phyloP scores from a whole-genome alignment of 2,113 vertebrate genomes.

The Menidia beryllina region DNA sequence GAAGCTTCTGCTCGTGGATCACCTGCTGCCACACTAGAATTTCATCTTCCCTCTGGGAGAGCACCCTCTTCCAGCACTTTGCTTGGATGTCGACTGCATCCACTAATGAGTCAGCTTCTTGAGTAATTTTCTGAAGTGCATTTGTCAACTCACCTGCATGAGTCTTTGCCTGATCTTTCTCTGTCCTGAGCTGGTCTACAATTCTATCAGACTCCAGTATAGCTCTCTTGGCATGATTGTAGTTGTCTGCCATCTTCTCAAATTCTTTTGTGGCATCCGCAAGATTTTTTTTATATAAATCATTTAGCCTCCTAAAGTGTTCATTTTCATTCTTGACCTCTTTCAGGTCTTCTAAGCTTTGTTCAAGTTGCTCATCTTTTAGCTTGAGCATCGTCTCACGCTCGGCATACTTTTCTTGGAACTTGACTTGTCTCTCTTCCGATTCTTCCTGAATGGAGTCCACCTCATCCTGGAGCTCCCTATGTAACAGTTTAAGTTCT shows the following conservation, averaged over 20 bases:
- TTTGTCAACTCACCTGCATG: neutral
- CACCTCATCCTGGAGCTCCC: neutral
- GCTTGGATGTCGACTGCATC: neutral
- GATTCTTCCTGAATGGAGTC: neutral
- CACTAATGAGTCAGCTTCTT: neutral
- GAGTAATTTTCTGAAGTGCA: neutral
- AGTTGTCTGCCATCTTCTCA: neutral
- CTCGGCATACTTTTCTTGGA: neutral
- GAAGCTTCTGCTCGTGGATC: neutral
- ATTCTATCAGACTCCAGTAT: neutral
- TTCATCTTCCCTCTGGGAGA: neutral
- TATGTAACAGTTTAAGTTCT: too few relatives aligned
- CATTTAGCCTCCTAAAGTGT: neutral
- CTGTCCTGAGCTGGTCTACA: neutral
- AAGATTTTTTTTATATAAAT: neutral
- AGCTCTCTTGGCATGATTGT: neutral
- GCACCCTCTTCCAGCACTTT: neutral
- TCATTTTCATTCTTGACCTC: neutral
- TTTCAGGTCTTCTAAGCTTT: neutral
- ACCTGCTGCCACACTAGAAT: neutral
- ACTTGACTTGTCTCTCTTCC: neutral
- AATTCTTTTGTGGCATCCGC: neutral
- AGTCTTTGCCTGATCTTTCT: neutral
- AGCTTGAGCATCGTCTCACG: neutral
- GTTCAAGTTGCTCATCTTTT: neutral